Percentiles rank a stretch among this genome's conserved stretches.
phyloP scores from a whole-genome alignment of 30 jellyfish, hydroid and myxozoan genomes.

The Turritopsis dohrnii region DNA sequence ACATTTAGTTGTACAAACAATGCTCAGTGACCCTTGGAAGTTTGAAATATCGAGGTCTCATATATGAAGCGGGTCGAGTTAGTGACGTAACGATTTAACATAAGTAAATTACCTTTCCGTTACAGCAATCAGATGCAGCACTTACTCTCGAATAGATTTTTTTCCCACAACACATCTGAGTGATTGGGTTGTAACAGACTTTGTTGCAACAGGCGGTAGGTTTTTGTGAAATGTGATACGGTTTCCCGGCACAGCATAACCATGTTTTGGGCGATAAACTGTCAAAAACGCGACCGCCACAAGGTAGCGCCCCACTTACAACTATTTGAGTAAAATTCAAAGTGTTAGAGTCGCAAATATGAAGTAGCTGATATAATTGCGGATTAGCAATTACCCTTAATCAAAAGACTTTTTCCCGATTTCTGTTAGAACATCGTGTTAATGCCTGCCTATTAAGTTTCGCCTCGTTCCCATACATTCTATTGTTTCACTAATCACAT shows the following conservation, averaged over 20 bases:
- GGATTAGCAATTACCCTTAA: too few relatives aligned
- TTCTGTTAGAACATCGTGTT: too few relatives aligned
- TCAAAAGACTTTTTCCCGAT: too few relatives aligned
- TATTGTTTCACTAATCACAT: too few relatives aligned
- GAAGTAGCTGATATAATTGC: too few relatives aligned
- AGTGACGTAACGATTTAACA: too few relatives aligned
- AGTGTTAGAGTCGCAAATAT: neutral
- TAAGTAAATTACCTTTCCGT: neutral
- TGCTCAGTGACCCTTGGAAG: too few relatives aligned
- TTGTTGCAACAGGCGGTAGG: neutral
- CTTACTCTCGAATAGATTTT: neutral
- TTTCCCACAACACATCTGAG: constrained; percentile 8
- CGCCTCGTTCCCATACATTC: too few relatives aligned
- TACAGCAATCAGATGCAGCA: neutral
- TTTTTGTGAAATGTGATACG: neutral
- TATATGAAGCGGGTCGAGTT: too few relatives aligned
- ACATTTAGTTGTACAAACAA: too few relatives aligned
- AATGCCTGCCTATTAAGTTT: too few relatives aligned
- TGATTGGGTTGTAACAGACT: neutral
- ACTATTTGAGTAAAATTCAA: neutral
- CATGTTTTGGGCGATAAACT: constrained; percentile 6
- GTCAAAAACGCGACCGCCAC: neutral
- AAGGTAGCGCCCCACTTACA: neutral
- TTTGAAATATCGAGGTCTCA: too few relatives aligned
- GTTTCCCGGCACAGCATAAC: neutral